phyloP scores from a whole-genome alignment of 2,113 vertebrate genomes.

The Phyllostomus discolor region DNA sequence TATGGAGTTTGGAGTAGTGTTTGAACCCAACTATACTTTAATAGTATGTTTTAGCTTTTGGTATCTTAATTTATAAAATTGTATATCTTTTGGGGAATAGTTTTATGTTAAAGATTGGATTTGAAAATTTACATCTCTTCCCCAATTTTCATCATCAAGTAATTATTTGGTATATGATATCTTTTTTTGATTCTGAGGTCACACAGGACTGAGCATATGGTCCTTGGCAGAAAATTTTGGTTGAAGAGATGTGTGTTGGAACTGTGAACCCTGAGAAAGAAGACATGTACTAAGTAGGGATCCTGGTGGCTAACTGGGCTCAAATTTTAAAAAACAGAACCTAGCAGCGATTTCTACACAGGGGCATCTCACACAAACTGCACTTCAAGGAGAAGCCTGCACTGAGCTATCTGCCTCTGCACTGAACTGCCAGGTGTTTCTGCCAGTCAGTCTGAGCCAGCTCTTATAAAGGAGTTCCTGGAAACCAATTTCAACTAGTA shows the following conservation, averaged over 20 bases:
- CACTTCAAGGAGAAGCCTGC: neutral
- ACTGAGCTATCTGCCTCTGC: neutral
- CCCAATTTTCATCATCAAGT: neutral
- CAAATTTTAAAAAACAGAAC: neutral
- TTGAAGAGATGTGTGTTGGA: neutral
- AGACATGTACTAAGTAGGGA: neutral
- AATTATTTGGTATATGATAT: neutral
- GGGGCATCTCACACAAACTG: neutral
- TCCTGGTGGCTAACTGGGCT: neutral
- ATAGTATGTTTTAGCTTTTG: neutral
- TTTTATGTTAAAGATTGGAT: conserved; percentile 21
- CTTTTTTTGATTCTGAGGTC: neutral
- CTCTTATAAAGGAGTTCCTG: neutral
- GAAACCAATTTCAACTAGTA: neutral
- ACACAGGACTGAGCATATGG: neutral
- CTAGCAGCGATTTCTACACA: neutral
- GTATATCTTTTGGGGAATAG: neutral
- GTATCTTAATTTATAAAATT: conserved; percentile 37
- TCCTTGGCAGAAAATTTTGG: neutral
- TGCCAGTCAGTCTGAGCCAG: neutral
- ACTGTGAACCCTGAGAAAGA: neutral
- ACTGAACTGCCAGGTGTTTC: neutral
- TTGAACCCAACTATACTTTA: neutral
- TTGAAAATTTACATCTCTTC: neutral
- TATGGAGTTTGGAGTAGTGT: neutral